These are phyloP conservation scores for Megaptera novaeangliae DNA, from an alignment of 2,113 vertebrate genomes.

Conservation along the genomic window DNA sequence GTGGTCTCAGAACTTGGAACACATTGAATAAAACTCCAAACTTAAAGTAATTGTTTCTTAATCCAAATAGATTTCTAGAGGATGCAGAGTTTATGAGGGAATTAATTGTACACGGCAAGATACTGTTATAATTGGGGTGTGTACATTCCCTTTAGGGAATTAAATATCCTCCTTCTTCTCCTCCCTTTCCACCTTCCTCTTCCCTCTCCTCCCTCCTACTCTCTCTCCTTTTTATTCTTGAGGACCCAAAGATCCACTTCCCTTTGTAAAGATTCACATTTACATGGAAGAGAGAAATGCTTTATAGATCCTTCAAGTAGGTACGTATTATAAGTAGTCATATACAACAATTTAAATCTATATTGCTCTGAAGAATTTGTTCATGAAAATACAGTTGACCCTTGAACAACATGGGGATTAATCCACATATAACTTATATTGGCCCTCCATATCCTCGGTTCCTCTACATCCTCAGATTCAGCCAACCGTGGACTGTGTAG, in stretches of 20 bases:
- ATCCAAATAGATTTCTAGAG: neutral
- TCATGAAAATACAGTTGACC: neutral
- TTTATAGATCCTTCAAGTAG: neutral
- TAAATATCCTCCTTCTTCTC: neutral
- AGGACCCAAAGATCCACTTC: neutral
- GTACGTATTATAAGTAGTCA: neutral
- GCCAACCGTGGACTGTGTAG: neutral
- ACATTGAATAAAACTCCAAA: neutral
- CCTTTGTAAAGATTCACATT: neutral
- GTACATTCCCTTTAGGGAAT: neutral
- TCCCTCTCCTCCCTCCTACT: neutral
- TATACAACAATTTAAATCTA: neutral
- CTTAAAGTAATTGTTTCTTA: neutral
- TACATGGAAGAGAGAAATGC: neutral
- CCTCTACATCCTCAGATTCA: neutral
- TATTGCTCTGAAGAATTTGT: neutral
- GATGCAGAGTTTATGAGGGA: neutral
- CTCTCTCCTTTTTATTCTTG: neutral
- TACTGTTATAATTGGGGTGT: neutral
- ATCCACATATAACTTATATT: neutral
- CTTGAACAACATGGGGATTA: neutral
- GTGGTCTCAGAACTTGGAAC: neutral
- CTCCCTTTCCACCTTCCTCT: neutral
- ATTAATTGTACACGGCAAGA: neutral
- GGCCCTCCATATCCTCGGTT: neutral